phyloP scores from a whole-genome alignment of 2,797 vertebrate species.

The Miichthys miiuy region DNA sequence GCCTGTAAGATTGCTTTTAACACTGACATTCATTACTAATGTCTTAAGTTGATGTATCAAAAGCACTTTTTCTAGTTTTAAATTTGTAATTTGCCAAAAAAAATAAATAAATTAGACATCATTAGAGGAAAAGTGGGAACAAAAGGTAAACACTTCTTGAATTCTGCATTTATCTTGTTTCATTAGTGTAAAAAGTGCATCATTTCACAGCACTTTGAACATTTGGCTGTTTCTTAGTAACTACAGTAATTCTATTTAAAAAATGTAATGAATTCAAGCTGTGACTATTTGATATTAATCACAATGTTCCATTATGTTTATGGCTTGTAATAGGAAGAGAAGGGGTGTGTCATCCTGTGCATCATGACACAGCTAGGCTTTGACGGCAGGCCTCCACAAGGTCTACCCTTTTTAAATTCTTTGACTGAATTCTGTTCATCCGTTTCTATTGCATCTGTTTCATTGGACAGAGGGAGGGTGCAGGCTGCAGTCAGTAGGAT shows the following conservation, averaged over 20 bases:
- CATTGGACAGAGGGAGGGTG: slow-evolving; percentile 93
- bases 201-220: slow-evolving; percentile 91
- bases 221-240: slow-evolving; percentile 87
- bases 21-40: slow-evolving; percentile 98
- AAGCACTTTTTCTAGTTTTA: slow-evolving; percentile 87
- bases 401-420: slow-evolving; percentile 99
- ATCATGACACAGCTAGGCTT: slow-evolving; percentile 99
- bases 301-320: slow-evolving; percentile 99
- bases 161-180: slow-evolving; percentile 82
- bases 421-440: slow-evolving; percentile 99
- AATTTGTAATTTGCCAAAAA: slow-evolving; percentile 93
- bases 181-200: slow-evolving; percentile 81
- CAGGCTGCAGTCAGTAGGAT: slow-evolving; percentile 87
- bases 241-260: slow-evolving; percentile 62
- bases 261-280: slow-evolving; percentile 92
- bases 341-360: slow-evolving; percentile 99
- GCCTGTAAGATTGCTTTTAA: slow-evolving; percentile 94
- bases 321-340: slow-evolving; percentile 99
- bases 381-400: slow-evolving; percentile 99
- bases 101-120: slow-evolving; percentile 82
- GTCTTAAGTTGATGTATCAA: slow-evolving; percentile 96
- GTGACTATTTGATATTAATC: slow-evolving; percentile 99
- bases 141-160: slow-evolving; percentile 95
- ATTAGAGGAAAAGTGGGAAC: slow-evolving; percentile 97
- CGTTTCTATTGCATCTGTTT: slow-evolving; percentile 99